These are phyloP conservation scores for Hypanus sabinus DNA, from an alignment of 2,113 vertebrate genomes.

Conservation along the genomic window DNA sequence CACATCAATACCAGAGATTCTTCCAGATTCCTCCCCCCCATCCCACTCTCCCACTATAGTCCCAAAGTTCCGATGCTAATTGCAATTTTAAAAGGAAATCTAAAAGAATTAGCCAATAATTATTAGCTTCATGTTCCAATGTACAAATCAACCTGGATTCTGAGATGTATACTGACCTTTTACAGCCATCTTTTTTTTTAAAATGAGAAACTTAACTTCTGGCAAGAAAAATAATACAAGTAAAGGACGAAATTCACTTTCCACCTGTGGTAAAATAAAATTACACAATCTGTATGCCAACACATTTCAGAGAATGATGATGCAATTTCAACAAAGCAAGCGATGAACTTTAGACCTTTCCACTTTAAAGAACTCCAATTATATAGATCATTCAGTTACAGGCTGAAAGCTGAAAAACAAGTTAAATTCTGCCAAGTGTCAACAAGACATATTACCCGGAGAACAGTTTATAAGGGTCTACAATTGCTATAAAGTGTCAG, in stretches of 20 bases:
- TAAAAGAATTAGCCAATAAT: not conserved
- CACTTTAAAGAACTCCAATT: not conserved
- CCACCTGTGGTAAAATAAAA: not conserved
- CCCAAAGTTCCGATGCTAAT: not conserved
- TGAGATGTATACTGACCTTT: not conserved
- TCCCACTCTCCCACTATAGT: too few relatives aligned
- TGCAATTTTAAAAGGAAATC: not conserved
- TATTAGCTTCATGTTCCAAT: not conserved
- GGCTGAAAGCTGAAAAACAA: not conserved
- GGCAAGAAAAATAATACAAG: not conserved
- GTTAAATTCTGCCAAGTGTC: slow-evolving; percentile 10
- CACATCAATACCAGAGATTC: not conserved
- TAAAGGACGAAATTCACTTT: not conserved
- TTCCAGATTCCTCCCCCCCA: not conserved
- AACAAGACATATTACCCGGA: not conserved
- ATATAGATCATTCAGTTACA: not conserved
- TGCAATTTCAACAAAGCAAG: slow-evolving; percentile 8
- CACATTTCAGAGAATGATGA: not conserved
- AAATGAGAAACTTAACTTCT: not conserved
- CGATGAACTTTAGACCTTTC: not conserved
- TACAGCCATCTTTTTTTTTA: not conserved
- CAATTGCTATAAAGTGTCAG: slow-evolving; percentile 20
- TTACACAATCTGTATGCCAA: not conserved
- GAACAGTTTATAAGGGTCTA: not conserved
- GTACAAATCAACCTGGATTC: not conserved